Evolutionary conservation across 2,797 vertebrate species (phyloP), one percentile per base, ranked within the genome.

Genomic region (Natrix natrix): DNA sequence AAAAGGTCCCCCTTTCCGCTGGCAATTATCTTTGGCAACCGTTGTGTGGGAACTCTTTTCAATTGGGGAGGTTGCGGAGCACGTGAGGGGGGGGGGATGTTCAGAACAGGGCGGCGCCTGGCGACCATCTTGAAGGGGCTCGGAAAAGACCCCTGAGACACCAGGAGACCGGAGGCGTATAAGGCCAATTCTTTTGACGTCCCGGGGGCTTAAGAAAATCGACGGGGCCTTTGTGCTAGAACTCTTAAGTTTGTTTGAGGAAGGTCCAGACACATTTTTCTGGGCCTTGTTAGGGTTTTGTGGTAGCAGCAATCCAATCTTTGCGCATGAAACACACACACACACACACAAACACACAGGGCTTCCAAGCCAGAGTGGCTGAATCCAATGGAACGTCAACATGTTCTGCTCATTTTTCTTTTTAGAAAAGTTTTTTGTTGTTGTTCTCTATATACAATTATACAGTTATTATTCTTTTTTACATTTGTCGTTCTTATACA

Each of bases 1-100:
- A 95, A 97, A 96, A 96, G 90, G 97, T 97, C 96, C 97, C 98
- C 96, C 97, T 97, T 97, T 98, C 98, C 98, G 98, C 95, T 92
- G 92, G 92, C 96, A 95, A 96, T 97, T 98, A 98, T 96, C 96
- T 94, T 96, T 98, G 98, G 98, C 98, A 98, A 88, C 91, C 92
- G 96, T 94, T 97, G 96, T 97, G 97, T 98, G 98, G 98, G 98
- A 98, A 98, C 97, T 94, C 97, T 97, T 78, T 28, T 28, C 87
- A 96, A 93, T 55, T 95, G 92, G 1, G 94, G 90, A 95, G 87
- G 91, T 66, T 37, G 43, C 16, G 1, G 69, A 12, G 16, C 54
- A 32, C 3, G n/a, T 63, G 60, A 63, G 54, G 3, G 54, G 1
- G 74, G 32, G 52, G 17, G 32, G 8, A 8, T 48, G 13, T 26